Conservation (phyloP, 2,113 vertebrate species). For the Brachyistius frenatus region DNA sequence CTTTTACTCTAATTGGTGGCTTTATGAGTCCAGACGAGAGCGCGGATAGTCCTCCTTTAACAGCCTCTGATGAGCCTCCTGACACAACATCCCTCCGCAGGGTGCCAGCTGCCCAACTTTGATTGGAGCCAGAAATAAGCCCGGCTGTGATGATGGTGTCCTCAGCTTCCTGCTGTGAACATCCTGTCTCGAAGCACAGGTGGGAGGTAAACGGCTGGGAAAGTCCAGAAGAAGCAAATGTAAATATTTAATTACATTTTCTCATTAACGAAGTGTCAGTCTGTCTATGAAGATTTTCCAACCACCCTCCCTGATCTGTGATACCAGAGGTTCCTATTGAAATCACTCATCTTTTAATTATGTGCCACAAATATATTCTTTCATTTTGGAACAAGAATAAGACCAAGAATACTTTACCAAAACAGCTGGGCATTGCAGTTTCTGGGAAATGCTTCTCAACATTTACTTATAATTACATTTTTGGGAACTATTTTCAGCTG, state of each 20-base stretch:
- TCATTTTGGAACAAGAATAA: too few species aligned
- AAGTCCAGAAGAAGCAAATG: slow-evolving; percentile 8
- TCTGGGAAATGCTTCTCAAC: background rate
- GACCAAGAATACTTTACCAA: too few species aligned
- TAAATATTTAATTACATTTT: background rate
- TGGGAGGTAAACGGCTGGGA: background rate
- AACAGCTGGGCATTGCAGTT: background rate
- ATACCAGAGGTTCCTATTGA: background rate
- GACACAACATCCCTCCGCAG: slow-evolving; percentile 51
- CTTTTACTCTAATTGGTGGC: slow-evolving; percentile 73
- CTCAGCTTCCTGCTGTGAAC: slow-evolving; percentile 18
- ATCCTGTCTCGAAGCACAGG: slow-evolving; percentile 32
- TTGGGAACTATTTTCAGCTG: background rate
- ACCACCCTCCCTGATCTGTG: background rate
- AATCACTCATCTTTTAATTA: background rate
- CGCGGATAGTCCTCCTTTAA: slow-evolving; percentile 35
- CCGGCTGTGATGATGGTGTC: slow-evolving; percentile 30
- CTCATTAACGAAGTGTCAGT: background rate
- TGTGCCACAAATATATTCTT: too few species aligned
- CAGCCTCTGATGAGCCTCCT: slow-evolving; percentile 51
- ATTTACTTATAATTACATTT: background rate
- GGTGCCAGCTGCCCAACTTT: slow-evolving; percentile 61
- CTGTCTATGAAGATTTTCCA: background rate
- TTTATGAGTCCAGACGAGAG: slow-evolving; percentile 46
- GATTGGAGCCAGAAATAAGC: slow-evolving; percentile 72